These are phyloP conservation scores for Hyles euphorbiae DNA, from an alignment of 1,140 invertebrate species.

Conservation along the genomic window DNA sequence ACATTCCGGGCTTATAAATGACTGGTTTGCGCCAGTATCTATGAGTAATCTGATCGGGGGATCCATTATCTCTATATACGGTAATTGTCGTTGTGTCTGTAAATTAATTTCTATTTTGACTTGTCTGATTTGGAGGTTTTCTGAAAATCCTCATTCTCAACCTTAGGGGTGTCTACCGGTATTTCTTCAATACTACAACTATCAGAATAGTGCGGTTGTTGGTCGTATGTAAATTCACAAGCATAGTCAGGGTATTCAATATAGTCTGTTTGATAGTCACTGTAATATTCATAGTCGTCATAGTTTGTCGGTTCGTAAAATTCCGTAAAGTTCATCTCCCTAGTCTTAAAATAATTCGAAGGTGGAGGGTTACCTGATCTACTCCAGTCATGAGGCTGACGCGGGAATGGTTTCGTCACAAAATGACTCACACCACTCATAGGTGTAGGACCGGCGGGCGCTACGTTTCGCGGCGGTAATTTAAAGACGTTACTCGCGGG, in stretches of 20 bases:
- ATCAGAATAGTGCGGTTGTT: neutral
- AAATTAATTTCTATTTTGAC: conserved; percentile 22
- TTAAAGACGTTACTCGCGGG: neutral
- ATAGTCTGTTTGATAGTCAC: neutral
- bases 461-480: neutral
- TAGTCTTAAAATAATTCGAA: conserved; percentile 21
- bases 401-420: conserved; percentile 6
- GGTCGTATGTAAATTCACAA: neutral
- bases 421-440: conserved; percentile 20
- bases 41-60: conserved; percentile 11
- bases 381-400: conserved; percentile 7
- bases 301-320: conserved; percentile 5
- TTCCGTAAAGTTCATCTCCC: conserved; percentile 19
- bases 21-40: conserved; percentile 20
- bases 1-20: conserved; percentile 11
- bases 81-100: conserved; percentile 18
- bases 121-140: conserved; percentile 10
- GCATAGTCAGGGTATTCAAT: neutral
- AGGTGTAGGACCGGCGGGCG: conserved; percentile 7
- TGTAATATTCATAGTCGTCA: neutral
- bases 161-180: too few species aligned
- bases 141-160: conserved; percentile 13
- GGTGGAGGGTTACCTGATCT: conserved; percentile 18
- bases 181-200: neutral
- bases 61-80: conserved; percentile 11